A percentile compares a stretch with the other conserved stretches of the same genome.
These are phyloP conservation scores for Reticulitermes speratus DNA, from an alignment of 1,140 invertebrate genomes.

Conservation along the genomic window DNA sequence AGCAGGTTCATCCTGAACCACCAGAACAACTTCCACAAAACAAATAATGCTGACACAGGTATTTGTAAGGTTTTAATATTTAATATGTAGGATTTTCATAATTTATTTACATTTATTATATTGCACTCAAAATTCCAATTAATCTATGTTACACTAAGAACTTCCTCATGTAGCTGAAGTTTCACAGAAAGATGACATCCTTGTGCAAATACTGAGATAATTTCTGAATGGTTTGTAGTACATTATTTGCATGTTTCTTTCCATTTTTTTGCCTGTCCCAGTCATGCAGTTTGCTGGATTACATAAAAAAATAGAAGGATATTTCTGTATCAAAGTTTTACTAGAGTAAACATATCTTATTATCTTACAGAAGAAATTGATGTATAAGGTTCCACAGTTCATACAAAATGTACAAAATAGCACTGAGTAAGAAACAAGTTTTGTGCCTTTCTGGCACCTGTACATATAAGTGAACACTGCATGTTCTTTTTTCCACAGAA, in stretches of 20 bases:
- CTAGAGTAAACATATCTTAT: slow-evolving; percentile 31
- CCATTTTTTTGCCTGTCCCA: neutral
- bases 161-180: neutral
- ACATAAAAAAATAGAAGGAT: slow-evolving; percentile 28
- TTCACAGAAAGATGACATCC: slow-evolving; percentile 18
- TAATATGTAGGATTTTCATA: neutral
- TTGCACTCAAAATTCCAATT: slow-evolving; percentile 16
- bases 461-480: slow-evolving; percentile 33
- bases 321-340: slow-evolving; percentile 34
- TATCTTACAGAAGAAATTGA: slow-evolving; percentile 31
- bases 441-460: slow-evolving; percentile 32
- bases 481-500: slow-evolving; percentile 21
- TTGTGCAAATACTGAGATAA: neutral
- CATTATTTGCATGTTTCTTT: neutral
- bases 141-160: neutral
- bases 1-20: neutral
- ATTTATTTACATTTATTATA: slow-evolving; percentile 10
- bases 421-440: slow-evolving; percentile 33
- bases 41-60: neutral
- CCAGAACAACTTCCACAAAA: neutral
- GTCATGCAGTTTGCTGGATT: slow-evolving; percentile 21
- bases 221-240: neutral
- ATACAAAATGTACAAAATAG: slow-evolving; percentile 35
- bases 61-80: neutral
- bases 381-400: slow-evolving; percentile 24